phyloP scores from a whole-genome alignment of 2,888 invertebrate species.

The Baronia brevicornis region DNA sequence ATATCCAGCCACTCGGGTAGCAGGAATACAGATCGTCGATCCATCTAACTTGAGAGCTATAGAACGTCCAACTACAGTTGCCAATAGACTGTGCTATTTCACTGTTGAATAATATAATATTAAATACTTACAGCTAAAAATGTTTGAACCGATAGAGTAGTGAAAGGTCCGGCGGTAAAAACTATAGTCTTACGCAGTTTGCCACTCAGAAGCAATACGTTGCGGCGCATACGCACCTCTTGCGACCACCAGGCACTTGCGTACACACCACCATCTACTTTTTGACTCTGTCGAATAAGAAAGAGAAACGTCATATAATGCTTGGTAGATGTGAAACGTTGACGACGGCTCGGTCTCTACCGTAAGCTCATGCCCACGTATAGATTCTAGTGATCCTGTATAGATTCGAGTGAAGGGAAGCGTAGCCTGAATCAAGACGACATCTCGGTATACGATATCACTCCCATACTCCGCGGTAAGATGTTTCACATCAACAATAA shows the following conservation, averaged over 20 bases:
- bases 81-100: neutral
- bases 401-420: neutral
- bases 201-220: slow-evolving; percentile 40
- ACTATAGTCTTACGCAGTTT: slow-evolving; percentile 40
- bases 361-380: neutral
- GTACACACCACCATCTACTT: slow-evolving; percentile 44
- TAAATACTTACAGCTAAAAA: slow-evolving; percentile 45
- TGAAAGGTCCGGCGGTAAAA: slow-evolving; percentile 56
- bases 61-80: too few relatives aligned
- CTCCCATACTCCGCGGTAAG: too few relatives aligned
- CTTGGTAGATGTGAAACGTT: too few relatives aligned
- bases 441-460: neutral
- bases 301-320: too few relatives aligned
- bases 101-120: neutral
- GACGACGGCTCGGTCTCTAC: slow-evolving; percentile 1
- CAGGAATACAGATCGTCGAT: too few relatives aligned
- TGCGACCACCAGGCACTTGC: slow-evolving; percentile 50
- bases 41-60: too few relatives aligned
- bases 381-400: neutral
- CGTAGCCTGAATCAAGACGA: neutral
- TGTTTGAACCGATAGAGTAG: slow-evolving; percentile 41
- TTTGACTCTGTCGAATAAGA: slow-evolving; percentile 36
- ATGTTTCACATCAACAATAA: too few relatives aligned
- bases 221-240: slow-evolving; percentile 32
- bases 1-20: too few relatives aligned